Conservation (phyloP, 2,113 vertebrate species). For the Loxodonta africana region DNA sequence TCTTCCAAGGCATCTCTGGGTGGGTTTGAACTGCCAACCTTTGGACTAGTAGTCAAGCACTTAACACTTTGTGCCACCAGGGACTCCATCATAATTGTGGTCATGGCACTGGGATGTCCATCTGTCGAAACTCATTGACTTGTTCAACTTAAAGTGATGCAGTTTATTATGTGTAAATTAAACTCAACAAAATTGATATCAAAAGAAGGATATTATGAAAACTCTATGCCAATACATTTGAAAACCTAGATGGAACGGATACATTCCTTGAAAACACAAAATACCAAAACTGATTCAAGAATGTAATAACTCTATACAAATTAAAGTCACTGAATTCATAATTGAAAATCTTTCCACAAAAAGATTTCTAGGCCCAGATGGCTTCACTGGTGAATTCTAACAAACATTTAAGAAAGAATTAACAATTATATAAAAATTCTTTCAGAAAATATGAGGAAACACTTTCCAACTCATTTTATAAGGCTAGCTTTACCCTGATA, state of each 20-base stretch:
- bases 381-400: not conserved
- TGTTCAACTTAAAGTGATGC: not conserved
- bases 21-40: too few species aligned
- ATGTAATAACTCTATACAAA: not conserved
- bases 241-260: not conserved
- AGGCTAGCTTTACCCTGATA: not conserved
- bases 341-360: not conserved
- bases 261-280: not conserved
- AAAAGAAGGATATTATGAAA: not conserved
- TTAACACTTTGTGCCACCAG: too few species aligned
- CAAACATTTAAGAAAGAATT: not conserved
- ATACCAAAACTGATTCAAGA: not conserved
- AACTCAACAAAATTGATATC: not conserved
- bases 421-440: not conserved
- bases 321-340: not conserved
- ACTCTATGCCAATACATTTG: not conserved
- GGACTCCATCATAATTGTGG: not conserved
- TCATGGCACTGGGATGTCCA: not conserved
- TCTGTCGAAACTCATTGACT: not conserved
- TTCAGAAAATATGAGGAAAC: not conserved
- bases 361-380: not conserved
- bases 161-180: not conserved
- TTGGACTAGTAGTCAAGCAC: too few species aligned
- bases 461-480: not conserved
- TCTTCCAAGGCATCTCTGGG: too few species aligned